Evolutionary conservation across 2,113 vertebrate species (phyloP).

Genomic region (Ursus arctos): DNA sequence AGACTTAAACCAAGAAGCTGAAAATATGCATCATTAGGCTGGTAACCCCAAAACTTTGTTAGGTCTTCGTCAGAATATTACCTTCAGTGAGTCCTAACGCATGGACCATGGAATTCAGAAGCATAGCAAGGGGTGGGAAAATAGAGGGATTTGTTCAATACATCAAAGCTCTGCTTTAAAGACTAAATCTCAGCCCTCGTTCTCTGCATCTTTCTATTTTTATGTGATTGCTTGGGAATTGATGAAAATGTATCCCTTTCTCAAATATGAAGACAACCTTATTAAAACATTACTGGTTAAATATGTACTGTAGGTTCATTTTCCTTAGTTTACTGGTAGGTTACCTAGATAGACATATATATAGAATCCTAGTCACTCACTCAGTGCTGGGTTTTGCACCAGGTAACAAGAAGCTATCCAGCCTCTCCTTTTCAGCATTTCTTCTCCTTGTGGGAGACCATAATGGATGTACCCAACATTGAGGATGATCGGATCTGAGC

Average conservation of each 20-base stretch:
- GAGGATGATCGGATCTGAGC: not conserved
- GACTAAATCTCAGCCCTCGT: not conserved
- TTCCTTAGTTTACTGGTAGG: not conserved
- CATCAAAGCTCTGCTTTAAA: not conserved
- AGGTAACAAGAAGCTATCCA: not conserved
- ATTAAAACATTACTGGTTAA: not conserved
- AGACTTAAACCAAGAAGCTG: conserved; percentile 14
- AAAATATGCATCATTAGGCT: conserved; percentile 14
- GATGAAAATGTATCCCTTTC: not conserved
- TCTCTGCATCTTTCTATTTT: not conserved
- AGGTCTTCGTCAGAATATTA: conserved; percentile 17
- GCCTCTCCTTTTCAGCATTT: not conserved
- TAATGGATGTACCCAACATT: not conserved
- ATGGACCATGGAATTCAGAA: not conserved
- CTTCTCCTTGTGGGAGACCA: not conserved
- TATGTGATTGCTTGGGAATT: not conserved
- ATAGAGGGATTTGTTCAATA: not conserved
- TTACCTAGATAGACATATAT: not conserved
- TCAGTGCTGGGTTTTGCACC: not conserved
- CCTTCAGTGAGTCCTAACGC: not conserved
- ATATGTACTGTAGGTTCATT: not conserved
- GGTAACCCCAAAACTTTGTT: not conserved
- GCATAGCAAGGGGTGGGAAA: not conserved
- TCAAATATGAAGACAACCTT: not conserved
- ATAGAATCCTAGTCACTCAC: not conserved